These are phyloP conservation scores for Eulemur macaco DNA, from an alignment of 2,113 vertebrate species.

Conservation along the genomic window DNA sequence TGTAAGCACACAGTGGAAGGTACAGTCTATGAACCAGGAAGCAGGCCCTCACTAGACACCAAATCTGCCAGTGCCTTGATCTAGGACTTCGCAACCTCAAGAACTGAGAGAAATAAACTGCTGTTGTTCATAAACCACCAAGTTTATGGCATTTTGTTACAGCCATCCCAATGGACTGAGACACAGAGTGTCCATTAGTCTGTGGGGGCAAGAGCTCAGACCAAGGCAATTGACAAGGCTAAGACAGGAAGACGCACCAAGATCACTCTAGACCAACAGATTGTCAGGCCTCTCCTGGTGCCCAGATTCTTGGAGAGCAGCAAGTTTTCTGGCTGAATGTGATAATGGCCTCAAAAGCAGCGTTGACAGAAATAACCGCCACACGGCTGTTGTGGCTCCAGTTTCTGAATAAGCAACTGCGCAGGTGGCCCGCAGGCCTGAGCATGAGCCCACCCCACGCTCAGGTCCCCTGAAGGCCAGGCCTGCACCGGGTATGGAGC, in stretches of 20 bases:
- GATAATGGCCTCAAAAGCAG: not conserved
- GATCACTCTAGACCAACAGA: not conserved
- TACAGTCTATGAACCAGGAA: not conserved
- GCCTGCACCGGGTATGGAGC: not conserved
- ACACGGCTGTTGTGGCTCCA: not conserved
- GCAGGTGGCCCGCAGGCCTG: not conserved
- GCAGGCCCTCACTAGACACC: not conserved
- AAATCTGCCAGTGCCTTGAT: too few relatives aligned
- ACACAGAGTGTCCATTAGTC: not conserved
- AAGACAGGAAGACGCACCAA: not conserved
- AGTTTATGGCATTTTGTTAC: not conserved
- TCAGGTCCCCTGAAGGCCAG: not conserved
- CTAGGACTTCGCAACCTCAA: not conserved
- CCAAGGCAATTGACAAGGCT: not conserved
- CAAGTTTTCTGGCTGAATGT: not conserved
- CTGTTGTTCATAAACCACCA: not conserved
- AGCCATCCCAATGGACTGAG: not conserved
- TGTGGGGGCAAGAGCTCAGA: not conserved
- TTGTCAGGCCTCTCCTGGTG: not conserved
- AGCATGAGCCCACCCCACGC: not conserved
- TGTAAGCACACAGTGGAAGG: not conserved
- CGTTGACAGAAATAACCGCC: not conserved
- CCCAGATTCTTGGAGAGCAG: not conserved
- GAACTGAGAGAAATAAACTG: not conserved
- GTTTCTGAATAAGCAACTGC: not conserved